Base-by-base conservation (phyloP, 92 coral and sea anemone genomes). In the Pocillopora meandrina region DNA sequence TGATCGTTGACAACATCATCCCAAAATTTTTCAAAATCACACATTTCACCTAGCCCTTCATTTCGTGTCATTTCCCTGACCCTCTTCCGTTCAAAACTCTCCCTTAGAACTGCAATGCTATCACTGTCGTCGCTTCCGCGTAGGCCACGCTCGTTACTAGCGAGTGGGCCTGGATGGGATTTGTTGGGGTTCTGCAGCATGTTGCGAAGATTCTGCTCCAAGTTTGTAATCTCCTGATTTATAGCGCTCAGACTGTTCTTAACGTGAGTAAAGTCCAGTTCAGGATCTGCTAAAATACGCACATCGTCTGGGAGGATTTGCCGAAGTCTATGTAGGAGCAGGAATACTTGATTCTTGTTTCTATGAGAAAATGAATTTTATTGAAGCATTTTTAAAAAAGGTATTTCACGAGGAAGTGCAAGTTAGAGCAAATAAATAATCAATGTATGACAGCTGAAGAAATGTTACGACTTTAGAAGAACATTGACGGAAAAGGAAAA, bases 301-400 rank as follows among this genome's bases (percentile, higher is more conserved):
- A 92, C 89, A 76, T 90, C 95, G 80, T 83, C 94, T 9, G 98
- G 95, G 11, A 96, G 88, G 56, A 88, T 72, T 31, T 87, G 78
- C 19, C 92, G 91, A 31, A 96, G 72, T 73, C 85, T 78, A 86
- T 92, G 92, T 56, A 92, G 76, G 36, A 87, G 63, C 56, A 90
- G 65, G 89, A 68, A 92, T 26, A 89, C 82, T 85, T 96, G 96
- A 56, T 87, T 85, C 76, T 72, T 78, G 83, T 85, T 65, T 88
- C 98, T 94, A 79, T 59, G 16, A 42, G 75, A 56, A 55, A 5
- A 2, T n/a, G 77, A 47, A 71, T 71, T 16, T 18, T 56, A 5
- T 71, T 34, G 75, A 78, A 77, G 19, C 35, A 36, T 16, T 36
- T 14, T 49, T 10, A 10, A 10, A 9, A 73, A 35, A 31, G 18